These are phyloP conservation scores for Gopherus evgoodei DNA, from an alignment of 2,113 vertebrate genomes.

Conservation along the genomic window DNA sequence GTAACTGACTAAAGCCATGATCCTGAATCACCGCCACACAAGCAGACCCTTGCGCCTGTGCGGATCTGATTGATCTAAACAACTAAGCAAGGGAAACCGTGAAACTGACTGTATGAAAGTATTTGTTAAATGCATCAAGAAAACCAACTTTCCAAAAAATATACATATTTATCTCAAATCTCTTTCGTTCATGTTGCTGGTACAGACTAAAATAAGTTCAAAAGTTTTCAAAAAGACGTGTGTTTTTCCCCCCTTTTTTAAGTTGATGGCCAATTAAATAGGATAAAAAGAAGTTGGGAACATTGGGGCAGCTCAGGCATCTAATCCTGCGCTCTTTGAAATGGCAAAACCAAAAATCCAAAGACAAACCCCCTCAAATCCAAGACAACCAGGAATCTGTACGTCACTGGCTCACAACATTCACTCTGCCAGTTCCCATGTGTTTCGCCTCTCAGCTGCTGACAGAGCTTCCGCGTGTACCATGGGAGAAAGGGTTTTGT, in stretches of 20 bases:
- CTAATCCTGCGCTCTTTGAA: background rate
- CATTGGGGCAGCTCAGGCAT: accelerated
- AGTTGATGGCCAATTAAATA: background rate
- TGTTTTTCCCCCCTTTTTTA: background rate
- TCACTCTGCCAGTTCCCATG: background rate
- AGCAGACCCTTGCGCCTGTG: background rate
- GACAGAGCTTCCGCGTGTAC: background rate
- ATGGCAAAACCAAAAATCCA: background rate
- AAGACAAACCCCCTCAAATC: background rate
- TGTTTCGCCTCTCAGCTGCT: background rate
- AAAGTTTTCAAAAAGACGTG: background rate
- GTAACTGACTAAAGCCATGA: background rate
- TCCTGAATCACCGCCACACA: background rate
- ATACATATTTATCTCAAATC: background rate
- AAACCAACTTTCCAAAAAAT: background rate
- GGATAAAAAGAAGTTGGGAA: background rate
- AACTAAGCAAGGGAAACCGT: background rate
- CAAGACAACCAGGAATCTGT: background rate
- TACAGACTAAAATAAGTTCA: background rate
- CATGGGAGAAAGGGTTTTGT: background rate
- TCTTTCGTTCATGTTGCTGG: background rate
- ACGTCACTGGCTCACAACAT: background rate
- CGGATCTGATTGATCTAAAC: background rate
- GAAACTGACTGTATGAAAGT: background rate
- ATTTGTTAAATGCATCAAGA: background rate